Base-by-base conservation (phyloP, 1,140 invertebrate species). In the Oryctes rhinoceros region DNA sequence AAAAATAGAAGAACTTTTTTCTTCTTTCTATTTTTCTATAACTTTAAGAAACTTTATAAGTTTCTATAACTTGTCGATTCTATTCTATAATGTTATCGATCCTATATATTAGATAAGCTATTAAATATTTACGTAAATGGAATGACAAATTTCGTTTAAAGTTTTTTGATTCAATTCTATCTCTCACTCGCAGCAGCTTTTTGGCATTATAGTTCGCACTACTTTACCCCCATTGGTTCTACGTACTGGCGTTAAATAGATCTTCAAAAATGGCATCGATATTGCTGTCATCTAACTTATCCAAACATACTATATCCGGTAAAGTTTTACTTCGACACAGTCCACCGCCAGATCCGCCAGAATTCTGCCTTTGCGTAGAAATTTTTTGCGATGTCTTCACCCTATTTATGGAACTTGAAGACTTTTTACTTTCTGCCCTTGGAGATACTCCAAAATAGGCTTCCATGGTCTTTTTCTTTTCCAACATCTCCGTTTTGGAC, bases 231-330 rank as follows among this genome's bases (percentile, higher is more conserved):
- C 18, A 18, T 59, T 18, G n/a, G n/a, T 59, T 44, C 62, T 84
- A 85, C 35, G 81, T 83, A 81, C 80, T 85, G 20, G 84, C 83
- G 62, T 84, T 90, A 89, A 94, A 94, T 79, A 95, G 89, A 87
- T 93, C 92, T 84, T 95, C 93, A 87, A 95, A 95, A 65, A 92
- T 92, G 87, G 92, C 91, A 84, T 95, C 94, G 78, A 94, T 91
- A 85, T 94, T 94, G 84, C 88, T 91, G 84, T 92, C 92, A 84
- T 93, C 93, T 81, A 93, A 88, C 83, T 92, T 85, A 83, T 93
- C 91, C 39, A 92, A 90, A 83, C 91, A 91, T 48, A 89, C 86
- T 59, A 91, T 87, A 67, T 92, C 91, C 11, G 93, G 93, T 91
- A 94, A 91, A n/a, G 94, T 95, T 81, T 91, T 91, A 87, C 93